Evolutionary conservation across 1,140 invertebrate genomes (phyloP).

Genomic region (Drosophila neocordata): DNA sequence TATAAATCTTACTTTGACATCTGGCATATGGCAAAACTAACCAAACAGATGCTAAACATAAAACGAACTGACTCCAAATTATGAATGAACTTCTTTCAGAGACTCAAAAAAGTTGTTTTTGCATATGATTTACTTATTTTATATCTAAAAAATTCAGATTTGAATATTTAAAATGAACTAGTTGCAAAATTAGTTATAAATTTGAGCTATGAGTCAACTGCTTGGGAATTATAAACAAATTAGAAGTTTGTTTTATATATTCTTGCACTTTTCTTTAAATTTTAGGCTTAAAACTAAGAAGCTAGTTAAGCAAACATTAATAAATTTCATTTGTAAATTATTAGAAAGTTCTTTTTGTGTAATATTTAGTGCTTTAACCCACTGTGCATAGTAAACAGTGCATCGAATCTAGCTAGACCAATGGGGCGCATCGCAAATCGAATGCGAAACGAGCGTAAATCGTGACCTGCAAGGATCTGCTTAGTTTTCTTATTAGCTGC

Average conservation of each 20-base stretch:
- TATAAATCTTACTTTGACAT: neutral
- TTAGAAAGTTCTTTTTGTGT: constrained; percentile 7
- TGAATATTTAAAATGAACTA: neutral
- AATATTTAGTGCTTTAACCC: neutral
- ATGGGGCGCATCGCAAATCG: constrained; percentile 72
- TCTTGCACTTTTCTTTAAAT: no score
- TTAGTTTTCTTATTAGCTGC: constrained; percentile 81
- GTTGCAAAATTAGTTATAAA: neutral
- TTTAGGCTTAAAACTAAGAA: no score
- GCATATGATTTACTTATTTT: neutral
- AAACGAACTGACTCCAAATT: neutral
- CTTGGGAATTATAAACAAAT: neutral
- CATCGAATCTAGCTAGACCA: constrained; percentile 36
- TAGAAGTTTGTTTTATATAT: neutral
- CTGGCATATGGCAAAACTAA: neutral
- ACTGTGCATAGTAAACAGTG: constrained; percentile 44
- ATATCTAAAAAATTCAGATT: no score
- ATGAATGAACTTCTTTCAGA: neutral
- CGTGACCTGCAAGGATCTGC: constrained; percentile 78
- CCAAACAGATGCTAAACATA: neutral
- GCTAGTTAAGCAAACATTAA: no score
- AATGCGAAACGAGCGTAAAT: constrained; percentile 80
- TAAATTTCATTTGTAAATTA: no score
- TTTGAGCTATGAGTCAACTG: neutral
- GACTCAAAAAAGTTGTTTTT: neutral